Percentiles rank a stretch among this genome's conserved stretches.
Evolutionary conservation across 2,888 invertebrate genomes (phyloP).

Genomic region (Cyclophora albipunctata): DNA sequence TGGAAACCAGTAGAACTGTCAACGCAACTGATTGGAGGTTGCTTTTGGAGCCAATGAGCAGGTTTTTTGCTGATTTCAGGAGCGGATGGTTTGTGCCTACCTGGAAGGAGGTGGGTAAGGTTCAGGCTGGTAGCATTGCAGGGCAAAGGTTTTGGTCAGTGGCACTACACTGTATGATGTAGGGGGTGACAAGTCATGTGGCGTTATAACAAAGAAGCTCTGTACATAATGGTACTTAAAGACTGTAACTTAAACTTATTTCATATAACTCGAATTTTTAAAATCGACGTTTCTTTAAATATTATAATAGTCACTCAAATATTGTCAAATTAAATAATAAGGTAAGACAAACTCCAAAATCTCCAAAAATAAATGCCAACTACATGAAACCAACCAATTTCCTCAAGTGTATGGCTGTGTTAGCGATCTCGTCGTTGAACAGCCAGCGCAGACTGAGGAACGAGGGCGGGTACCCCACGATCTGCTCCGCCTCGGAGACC

Average conservation of each 20-base stretch:
- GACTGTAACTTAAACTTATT: no score
- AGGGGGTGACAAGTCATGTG: no score
- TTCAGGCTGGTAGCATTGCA: no score
- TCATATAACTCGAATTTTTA: no score
- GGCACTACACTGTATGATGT: no score
- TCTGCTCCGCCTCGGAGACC: constrained; percentile 59
- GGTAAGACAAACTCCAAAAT: not conserved
- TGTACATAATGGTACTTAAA: no score
- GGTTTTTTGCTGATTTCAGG: constrained; percentile 59
- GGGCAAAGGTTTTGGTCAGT: no score
- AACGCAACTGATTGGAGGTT: constrained; percentile 63
- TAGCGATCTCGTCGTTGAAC: constrained; percentile 77
- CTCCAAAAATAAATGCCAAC: not conserved
- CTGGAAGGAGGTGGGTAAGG: constrained; percentile 21
- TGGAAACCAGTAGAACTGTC: constrained; percentile 54
- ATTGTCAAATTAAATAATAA: no score
- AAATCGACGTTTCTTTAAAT: no score
- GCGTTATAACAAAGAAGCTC: no score
- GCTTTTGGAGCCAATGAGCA: constrained; percentile 61
- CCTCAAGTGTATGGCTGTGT: constrained; percentile 67
- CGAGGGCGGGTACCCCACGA: constrained; percentile 74
- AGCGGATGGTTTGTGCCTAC: constrained; percentile 64
- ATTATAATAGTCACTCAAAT: no score
- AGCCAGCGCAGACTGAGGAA: constrained; percentile 75
- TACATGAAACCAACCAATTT: constrained; percentile 44